phyloP scores from a whole-genome alignment of 2,888 invertebrate genomes.

The Dynastes tityus region DNA sequence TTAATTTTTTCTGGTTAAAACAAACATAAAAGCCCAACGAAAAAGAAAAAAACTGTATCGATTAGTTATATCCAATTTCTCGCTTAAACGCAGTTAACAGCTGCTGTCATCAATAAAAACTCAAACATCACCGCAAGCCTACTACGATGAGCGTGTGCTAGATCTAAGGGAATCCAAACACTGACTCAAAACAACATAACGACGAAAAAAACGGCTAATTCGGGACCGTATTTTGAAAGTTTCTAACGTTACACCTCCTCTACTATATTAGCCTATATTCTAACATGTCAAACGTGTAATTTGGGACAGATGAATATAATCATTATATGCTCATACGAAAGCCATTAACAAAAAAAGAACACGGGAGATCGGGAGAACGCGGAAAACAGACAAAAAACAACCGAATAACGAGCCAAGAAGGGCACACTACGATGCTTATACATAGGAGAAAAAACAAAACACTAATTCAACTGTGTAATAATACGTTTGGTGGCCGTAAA shows the following conservation, averaged over 20 bases:
- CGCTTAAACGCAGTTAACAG: not conserved
- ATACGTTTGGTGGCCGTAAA: slow-evolving; percentile 41
- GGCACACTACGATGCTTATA: too few relatives aligned
- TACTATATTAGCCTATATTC: slow-evolving; percentile 4
- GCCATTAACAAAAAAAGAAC: slow-evolving; percentile 44
- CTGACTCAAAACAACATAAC: not conserved
- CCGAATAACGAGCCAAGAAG: too few relatives aligned
- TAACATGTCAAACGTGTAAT: slow-evolving; percentile 49
- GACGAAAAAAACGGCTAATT: not conserved
- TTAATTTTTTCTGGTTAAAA: too few relatives aligned
- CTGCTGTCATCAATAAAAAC: slow-evolving; percentile 2
- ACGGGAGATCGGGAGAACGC: not conserved
- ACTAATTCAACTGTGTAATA: slow-evolving; percentile 43
- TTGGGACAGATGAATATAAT: slow-evolving; percentile 46
- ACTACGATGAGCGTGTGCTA: not conserved
- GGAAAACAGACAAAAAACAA: not conserved
- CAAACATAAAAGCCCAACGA: too few relatives aligned
- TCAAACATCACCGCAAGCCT: not conserved
- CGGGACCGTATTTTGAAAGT: too few relatives aligned
- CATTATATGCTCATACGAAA: slow-evolving; percentile 51
- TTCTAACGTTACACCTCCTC: too few relatives aligned
- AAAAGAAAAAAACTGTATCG: too few relatives aligned
- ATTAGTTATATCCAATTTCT: too few relatives aligned
- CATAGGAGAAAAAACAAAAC: slow-evolving; percentile 23
- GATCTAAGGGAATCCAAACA: not conserved